Percentiles rank a stretch among this genome's conserved stretches.
phyloP scores from a whole-genome alignment of 1,140 invertebrate genomes.

The Formica selysi region DNA sequence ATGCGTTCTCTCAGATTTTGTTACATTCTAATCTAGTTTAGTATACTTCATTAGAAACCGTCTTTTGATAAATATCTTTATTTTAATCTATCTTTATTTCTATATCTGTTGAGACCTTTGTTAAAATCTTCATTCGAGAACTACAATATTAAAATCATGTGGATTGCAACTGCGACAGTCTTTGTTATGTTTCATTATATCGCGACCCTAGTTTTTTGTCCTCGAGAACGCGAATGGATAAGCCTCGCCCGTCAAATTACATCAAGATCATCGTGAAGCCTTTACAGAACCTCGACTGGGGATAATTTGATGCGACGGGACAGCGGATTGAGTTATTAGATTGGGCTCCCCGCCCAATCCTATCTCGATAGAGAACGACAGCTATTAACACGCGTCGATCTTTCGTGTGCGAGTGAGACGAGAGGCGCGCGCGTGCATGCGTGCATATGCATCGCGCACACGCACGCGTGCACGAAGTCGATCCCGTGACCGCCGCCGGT shows the following conservation, averaged over 20 bases:
- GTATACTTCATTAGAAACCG: too few species aligned
- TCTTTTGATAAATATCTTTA: too few species aligned
- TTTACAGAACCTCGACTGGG: neutral
- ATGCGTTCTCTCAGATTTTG: too few species aligned
- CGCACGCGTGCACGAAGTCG: conserved; percentile 37
- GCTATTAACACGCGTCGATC: conserved; percentile 48
- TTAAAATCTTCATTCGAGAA: too few species aligned
- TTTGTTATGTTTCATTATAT: neutral
- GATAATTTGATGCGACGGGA: conserved; percentile 49
- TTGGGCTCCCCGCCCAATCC: conserved; percentile 39
- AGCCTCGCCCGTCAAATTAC: conserved; percentile 44
- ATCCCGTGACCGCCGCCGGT: conserved; percentile 10
- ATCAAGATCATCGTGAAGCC: conserved; percentile 20
- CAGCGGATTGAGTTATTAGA: conserved; percentile 59
- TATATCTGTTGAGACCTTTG: too few species aligned
- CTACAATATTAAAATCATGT: neutral
- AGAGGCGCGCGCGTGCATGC: conserved; percentile 30
- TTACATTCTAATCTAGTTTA: too few species aligned
- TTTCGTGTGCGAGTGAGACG: neutral
- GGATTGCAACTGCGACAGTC: neutral
- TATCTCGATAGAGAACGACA: conserved; percentile 31
- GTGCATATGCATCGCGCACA: conserved; percentile 11
- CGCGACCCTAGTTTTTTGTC: conserved; percentile 14
- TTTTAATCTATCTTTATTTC: too few species aligned
- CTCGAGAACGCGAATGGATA: neutral